Base-by-base conservation (phyloP, 2,113 vertebrate genomes). In the Pelecanoides urinatrix region DNA sequence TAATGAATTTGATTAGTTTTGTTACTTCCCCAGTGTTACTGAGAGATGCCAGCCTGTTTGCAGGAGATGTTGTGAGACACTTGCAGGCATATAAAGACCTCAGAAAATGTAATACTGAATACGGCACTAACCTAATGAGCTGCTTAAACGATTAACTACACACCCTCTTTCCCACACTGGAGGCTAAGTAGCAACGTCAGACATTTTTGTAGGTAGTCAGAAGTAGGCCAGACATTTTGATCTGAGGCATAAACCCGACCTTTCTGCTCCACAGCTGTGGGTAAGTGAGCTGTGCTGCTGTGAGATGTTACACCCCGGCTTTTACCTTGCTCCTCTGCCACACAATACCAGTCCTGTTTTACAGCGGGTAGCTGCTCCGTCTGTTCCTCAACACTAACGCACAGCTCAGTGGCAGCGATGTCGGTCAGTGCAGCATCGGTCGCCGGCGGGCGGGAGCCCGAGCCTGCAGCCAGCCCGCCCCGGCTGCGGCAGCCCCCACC, bases 81-180 rank as follows among this genome's bases (percentile, higher is more conserved):
- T 84, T 71, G 22, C 42, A 75, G 68, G 38, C 10, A 2, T 27
- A 23, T 67, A 66, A 92, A 87, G 49, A 40, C 34, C 6, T 70
- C 27, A 90, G 34, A 27, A 76, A 93, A 79, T 36, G 25, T 80
- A 95, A 71, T 83, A 27, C 10, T n/a, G 53, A 88, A 78, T 45
- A 66, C 49, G 38, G 18, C 42, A 22, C 44, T 88, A 96, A 56
- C 56, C 61, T 94, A 90, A 84, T 42, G 75, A 94, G 53, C 61
- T 85, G 85, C 68, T 79, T 90, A 78, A 95, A 94, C 87, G 16
- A 84, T 95, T 91, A 91, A 88, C 67, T 85, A 79, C n/a, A 67
- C 53, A 68, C 76, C 62, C 34, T 62, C 36, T 80, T 88, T 72
- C 61, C 72, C 81, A 84, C 84, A 66, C 19, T 34, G 72, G 52